Evolutionary conservation across 2,113 vertebrate species (phyloP).

Genomic region (Salvelinus fontinalis): DNA sequence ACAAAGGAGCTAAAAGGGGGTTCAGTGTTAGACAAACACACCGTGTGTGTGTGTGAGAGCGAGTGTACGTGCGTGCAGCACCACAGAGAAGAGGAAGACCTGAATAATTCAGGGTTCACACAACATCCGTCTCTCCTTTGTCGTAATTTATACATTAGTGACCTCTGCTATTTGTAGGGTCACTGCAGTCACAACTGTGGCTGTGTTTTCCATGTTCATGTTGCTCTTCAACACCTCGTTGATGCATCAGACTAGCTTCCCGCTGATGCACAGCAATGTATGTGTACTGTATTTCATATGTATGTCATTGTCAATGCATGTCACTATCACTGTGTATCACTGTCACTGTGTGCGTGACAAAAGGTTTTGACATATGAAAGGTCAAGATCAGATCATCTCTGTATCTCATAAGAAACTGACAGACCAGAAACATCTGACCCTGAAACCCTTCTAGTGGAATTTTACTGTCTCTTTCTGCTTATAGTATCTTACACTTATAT

Average conservation of each 20-base stretch:
- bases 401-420: background rate
- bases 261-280: too few species aligned
- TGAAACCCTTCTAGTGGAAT: background rate
- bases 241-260: too few species aligned
- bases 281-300: too few species aligned
- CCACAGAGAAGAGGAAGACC: slow-evolving; percentile 1
- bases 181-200: too few species aligned
- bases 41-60: background rate
- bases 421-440: background rate
- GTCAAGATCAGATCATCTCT: background rate
- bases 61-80: background rate
- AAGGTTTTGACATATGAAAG: background rate
- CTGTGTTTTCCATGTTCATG: too few species aligned
- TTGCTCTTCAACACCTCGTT: too few species aligned
- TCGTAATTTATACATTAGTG: background rate
- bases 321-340: too few species aligned
- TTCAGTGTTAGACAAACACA: too few species aligned
- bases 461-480: background rate
- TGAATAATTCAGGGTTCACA: slow-evolving; percentile 22
- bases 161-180: too few species aligned
- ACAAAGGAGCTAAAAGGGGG: background rate
- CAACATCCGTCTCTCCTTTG: background rate
- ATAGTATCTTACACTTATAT: too few species aligned
- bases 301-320: too few species aligned
- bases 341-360: background rate